Base-by-base conservation (phyloP, 2,888 invertebrate genomes). In the Criorhina ranunculi region DNA sequence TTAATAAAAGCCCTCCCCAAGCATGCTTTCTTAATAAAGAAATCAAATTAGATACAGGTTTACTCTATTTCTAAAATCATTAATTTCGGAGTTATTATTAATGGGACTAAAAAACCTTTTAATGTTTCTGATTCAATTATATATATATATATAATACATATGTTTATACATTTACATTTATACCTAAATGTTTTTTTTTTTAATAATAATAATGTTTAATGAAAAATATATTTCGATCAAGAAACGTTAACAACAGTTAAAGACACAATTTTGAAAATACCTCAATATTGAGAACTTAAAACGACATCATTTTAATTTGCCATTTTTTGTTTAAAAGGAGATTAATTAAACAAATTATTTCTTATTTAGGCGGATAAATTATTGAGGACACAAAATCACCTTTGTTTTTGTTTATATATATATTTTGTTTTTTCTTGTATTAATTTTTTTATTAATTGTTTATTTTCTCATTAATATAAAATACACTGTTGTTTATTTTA, bases 1-100 rank as follows among this genome's bases (percentile, higher is more conserved):
- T 62, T 9, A 86, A 70, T 86, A 88, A 88, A 88, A 89, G 90
- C 90, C 90, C 89, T 90, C 85, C 91, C 90, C 90, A 90, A 91
- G 91, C 91, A 91, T 91, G 91, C 90, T 89, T 88, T 90, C 88
- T 89, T 89, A 64, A 3, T 42, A 51, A 12, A 33, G 37, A 29
- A 37, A 49, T 19, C 29, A 57, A 49, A 35, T 72, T 49, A 73
- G 64, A 66, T 60, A 11, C 73, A 80, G 83, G 87, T 81, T 86
- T 69, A 57, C 44, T 77, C 70, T 67, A 24, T 15, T 31, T 24
- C n/a, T 31, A 17, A n/a, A 9, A 33, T 4, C 24, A 42, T 40
- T 72, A 33, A 70, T 72, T 82, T 66, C 24, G 57, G 29, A 67
- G 37, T 31, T 42, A 17, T 31, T 40, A 60, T 46, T 19, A 12